Evolutionary conservation across 2,797 vertebrate genomes (phyloP), one percentile per base, ranked within the genome.

Genomic region (Morus bassanus): DNA sequence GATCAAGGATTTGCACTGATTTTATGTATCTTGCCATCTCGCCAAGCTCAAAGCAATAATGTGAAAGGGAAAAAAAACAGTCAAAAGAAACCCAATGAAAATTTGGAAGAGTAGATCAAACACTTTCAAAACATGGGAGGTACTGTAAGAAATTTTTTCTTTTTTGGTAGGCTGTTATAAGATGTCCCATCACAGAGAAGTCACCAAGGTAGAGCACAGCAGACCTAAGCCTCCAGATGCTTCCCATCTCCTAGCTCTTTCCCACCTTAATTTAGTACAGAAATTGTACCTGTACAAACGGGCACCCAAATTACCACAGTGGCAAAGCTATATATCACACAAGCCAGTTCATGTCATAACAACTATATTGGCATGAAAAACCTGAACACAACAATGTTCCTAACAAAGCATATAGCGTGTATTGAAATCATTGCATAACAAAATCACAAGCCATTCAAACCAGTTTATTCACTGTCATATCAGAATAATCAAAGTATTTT

Each of bases 341-440:
- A 68, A 76, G 18, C 6, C 51, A 11, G 37, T 30, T 33, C 67
- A 59, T 11, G 0, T 1, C 11, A 4, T 10, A 8, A 6, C 14
- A 17, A 4, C 12, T 4, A 1, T 2, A 31, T 50, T 39, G 57
- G 1, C 51, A 31, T 2, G 10, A n/a, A 60, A 78, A 63, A 39
- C 39, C 18, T 8, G 65, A 24, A 15, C 37, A 2, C 28, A 22
- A 43, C n/a, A 46, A 53, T 2, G 5, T 7, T 72, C 57, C 63
- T 10, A 39, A 39, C 3, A 14, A 30, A 35, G 73, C 60, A 1
- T 4, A 27, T 4, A 25, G 56, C 11, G 0, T 1, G 6, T 13
- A 4, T 7, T 3, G 41, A 35, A 9, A 3, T 16, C 7, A 1
- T 24, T 14, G 30, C 14, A 0, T 3, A 60, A 51, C 35, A 53